phyloP scores from a whole-genome alignment of 1,140 invertebrate species.

The Linepithema humile region DNA sequence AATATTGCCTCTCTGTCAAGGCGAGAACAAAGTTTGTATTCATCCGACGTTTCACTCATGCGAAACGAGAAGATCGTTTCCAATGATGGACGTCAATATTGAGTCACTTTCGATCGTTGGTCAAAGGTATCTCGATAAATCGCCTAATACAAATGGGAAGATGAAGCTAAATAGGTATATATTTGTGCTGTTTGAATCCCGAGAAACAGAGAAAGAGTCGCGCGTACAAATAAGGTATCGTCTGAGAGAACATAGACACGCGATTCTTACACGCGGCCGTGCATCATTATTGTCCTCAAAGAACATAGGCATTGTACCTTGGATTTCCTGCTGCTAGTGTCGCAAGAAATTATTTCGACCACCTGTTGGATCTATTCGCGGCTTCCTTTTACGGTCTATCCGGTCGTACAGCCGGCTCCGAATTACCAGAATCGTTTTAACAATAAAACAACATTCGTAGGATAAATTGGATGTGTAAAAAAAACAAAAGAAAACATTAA shows the following conservation, averaged over 20 bases:
- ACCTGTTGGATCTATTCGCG: slow-evolving; percentile 18
- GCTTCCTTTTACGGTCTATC: slow-evolving; percentile 10
- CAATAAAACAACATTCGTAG: not conserved
- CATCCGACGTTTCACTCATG: not conserved
- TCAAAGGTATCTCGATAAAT: not conserved
- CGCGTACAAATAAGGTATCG: not conserved
- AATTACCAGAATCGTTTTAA: not conserved
- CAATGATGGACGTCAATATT: not conserved
- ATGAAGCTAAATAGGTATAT: not conserved
- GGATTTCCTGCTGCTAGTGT: not conserved
- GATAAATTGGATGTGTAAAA: not conserved
- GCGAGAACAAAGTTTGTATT: not conserved
- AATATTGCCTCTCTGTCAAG: not conserved
- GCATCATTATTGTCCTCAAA: slow-evolving; percentile 20
- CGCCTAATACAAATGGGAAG: not conserved
- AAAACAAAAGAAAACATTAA: not conserved
- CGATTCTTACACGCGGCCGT: not conserved
- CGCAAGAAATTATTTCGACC: slow-evolving; percentile 48
- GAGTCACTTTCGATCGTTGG: not conserved
- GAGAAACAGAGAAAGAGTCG: not conserved
- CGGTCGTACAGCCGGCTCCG: not conserved
- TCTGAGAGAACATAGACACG: not conserved
- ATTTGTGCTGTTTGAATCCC: not conserved
- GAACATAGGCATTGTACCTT: slow-evolving; percentile 2
- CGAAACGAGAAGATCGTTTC: not conserved